Evolutionary conservation across 2,113 vertebrate species (phyloP), one percentile per base, ranked within the genome.

Genomic region (Corydoras maculifer): DNA sequence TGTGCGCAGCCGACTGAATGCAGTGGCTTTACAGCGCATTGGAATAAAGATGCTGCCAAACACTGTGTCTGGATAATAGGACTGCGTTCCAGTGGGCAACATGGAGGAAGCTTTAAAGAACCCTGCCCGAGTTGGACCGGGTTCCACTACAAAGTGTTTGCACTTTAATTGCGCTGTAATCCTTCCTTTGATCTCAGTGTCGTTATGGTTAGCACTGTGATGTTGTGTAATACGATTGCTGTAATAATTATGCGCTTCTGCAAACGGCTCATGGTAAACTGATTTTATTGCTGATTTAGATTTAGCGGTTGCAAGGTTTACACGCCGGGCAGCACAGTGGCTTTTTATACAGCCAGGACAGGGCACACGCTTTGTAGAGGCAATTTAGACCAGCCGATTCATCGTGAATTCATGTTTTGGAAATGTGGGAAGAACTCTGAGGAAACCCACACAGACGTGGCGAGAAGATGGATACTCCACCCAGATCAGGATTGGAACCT

Each of bases 11-110:
- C 5, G 48, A 18, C 29, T 30, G 11, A 63, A 63, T 18, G 58
- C 62, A 50, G 15, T 11, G 51, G 11, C 30, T 32, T 13, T 62
- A 71, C 31, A 6, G 43, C 63, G 65, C 63, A 62, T 69, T 32
- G 43, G 43, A 61, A 13, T 30, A 25, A 77, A 77, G 58, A 58
- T 57, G 67, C 67, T 67, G 48, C 53, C 67, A 43, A 61, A 74
- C 29, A 18, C 68, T 66, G 48, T 29, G 57, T 67, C 55, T 69
- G 49, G 55, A 72, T 68, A 62, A 75, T 72, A 35, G n/a, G 25
- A 55, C 69, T 78, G 64, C 62, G 73, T 66, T 73, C 69, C 61
- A 73, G 58, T 32, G 68, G 68, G 53, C 62, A 68, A 55, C 49
- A 69, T 58, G n/a, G 35, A 15, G 61, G 71, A 50, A 60, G 60